Evolutionary conservation across 2,888 invertebrate species (phyloP).

Genomic region (Polyploca ridens): DNA sequence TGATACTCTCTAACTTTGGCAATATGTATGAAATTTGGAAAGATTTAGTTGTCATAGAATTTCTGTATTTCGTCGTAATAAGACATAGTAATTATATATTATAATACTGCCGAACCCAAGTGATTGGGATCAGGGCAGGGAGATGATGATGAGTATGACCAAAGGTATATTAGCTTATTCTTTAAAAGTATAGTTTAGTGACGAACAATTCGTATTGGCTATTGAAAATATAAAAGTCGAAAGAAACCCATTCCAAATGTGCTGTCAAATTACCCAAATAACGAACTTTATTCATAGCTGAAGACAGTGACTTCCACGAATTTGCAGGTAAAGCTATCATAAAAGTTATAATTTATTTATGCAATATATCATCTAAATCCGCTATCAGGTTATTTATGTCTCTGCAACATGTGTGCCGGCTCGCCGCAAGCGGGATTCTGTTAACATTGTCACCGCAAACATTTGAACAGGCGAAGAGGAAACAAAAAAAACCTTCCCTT

Average conservation of each 20-base stretch:
- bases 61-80: too few relatives aligned
- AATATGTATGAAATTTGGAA: background rate
- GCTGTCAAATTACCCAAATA: too few relatives aligned
- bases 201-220: background rate
- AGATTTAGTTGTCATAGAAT: too few relatives aligned
- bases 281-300: background rate
- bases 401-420: constrained; percentile 37
- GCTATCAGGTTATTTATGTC: constrained; percentile 44
- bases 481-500: constrained; percentile 30
- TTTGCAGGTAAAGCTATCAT: constrained; percentile 19
- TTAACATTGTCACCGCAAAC: constrained; percentile 42
- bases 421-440: constrained; percentile 39
- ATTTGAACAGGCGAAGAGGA: constrained; percentile 30
- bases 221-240: too few relatives aligned
- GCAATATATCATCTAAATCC: constrained; percentile 43
- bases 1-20: background rate
- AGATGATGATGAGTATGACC: too few relatives aligned
- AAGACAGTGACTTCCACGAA: background rate
- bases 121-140: too few relatives aligned
- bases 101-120: too few relatives aligned
- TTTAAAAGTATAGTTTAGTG: background rate
- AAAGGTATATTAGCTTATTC: background rate
- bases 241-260: background rate
- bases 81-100: too few relatives aligned
- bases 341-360: constrained; percentile 32